A percentile compares a stretch with the other conserved stretches of the same genome.
These are phyloP conservation scores for Gallinago media DNA, from an alignment of 2,113 vertebrate genomes.

Conservation along the genomic window DNA sequence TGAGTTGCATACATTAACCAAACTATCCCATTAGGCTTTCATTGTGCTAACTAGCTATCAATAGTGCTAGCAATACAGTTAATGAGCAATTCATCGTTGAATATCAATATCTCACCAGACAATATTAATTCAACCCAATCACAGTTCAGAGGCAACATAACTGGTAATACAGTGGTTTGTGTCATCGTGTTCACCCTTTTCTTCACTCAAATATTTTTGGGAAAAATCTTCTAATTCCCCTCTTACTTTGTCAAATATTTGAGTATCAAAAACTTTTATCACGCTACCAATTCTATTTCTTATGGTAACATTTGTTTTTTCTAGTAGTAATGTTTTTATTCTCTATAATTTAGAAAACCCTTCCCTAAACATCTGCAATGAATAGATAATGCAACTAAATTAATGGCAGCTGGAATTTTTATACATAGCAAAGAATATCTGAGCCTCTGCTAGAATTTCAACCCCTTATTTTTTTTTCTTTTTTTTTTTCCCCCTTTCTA, in stretches of 20 bases:
- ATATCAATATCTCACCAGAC: background rate
- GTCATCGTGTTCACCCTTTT: background rate
- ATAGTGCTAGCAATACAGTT: background rate
- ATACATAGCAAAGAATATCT: background rate
- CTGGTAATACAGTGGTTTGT: background rate
- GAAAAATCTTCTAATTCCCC: background rate
- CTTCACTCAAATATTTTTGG: background rate
- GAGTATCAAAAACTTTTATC: background rate
- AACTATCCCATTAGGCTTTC: background rate
- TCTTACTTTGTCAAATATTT: background rate
- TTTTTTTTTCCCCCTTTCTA: too few relatives aligned
- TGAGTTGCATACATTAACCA: background rate
- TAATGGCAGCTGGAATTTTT: constrained; percentile 29
- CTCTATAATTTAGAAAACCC: background rate
- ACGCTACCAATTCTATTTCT: background rate
- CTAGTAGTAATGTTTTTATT: background rate
- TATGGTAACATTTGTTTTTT: background rate
- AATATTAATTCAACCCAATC: background rate
- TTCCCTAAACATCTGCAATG: background rate
- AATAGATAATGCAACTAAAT: constrained; percentile 22
- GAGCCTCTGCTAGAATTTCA: background rate
- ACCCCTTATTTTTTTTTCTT: too few relatives aligned
- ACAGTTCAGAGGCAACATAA: background rate
- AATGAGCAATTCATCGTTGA: background rate
- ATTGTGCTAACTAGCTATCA: background rate